phyloP scores from a whole-genome alignment of 2,888 invertebrate genomes.

The Tetranychus truncatus region DNA sequence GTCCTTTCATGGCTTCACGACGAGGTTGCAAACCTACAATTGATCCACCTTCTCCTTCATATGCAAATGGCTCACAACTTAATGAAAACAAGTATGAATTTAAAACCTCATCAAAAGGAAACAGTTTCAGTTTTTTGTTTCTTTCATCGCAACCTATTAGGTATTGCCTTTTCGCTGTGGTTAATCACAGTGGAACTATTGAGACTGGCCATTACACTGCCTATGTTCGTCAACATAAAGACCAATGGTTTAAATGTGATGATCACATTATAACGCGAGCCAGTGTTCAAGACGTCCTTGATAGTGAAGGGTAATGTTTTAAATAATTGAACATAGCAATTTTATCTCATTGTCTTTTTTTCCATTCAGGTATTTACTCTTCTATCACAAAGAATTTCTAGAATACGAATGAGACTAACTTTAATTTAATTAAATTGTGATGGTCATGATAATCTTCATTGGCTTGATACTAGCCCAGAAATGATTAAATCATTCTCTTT shows the following conservation, averaged over 20 bases:
- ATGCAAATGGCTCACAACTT: slow-evolving; percentile 7
- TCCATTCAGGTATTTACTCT: slow-evolving; percentile 24
- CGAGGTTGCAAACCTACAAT: slow-evolving; percentile 12
- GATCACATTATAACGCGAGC: slow-evolving; percentile 82
- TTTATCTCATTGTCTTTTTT: slow-evolving; percentile 9
- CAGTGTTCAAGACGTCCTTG: slow-evolving; percentile 68
- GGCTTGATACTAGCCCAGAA: slow-evolving; percentile 78
- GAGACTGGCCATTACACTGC: slow-evolving; percentile 91
- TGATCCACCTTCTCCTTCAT: slow-evolving; percentile 10
- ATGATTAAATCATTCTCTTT: slow-evolving; percentile 52
- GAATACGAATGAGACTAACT: slow-evolving; percentile 11
- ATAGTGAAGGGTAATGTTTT: slow-evolving; percentile 72
- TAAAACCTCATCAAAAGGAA: background rate
- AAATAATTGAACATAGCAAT: background rate
- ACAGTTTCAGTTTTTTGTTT: background rate
- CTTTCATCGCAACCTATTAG: slow-evolving; percentile 34
- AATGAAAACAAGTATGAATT: slow-evolving; percentile 24
- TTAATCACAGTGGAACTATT: slow-evolving; percentile 80
- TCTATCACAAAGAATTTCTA: slow-evolving; percentile 24
- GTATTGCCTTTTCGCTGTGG: slow-evolving; percentile 86
- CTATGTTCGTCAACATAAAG: slow-evolving; percentile 76
- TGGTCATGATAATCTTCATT: slow-evolving; percentile 63
- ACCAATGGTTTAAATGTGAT: slow-evolving; percentile 90
- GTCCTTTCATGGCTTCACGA: slow-evolving; percentile 66
- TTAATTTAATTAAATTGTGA: background rate